Evolutionary conservation across 2,888 invertebrate genomes (phyloP).

Genomic region (Patella caerulea): DNA sequence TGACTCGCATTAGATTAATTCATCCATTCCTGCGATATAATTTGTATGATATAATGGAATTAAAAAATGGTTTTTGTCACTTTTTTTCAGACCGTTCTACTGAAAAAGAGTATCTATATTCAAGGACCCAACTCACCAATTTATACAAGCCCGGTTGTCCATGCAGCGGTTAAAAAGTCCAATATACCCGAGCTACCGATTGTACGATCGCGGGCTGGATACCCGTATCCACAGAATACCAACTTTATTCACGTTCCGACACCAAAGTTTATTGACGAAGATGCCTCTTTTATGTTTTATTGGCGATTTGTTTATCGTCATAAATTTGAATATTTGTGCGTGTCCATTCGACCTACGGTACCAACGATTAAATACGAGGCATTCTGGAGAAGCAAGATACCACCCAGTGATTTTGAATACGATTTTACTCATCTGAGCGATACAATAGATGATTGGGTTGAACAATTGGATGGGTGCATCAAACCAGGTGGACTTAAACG

Average conservation of each 20-base stretch:
- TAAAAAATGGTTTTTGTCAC: not conserved
- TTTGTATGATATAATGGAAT: not conserved
- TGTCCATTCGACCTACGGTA: not conserved
- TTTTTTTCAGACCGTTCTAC: not conserved
- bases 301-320: conserved; percentile 21
- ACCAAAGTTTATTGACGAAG: conserved; percentile 14
- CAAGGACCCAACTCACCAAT: not conserved
- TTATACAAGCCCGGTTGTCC: not conserved
- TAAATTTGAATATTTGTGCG: conserved; percentile 12
- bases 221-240: not conserved
- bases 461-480: not conserved
- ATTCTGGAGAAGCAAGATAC: conserved; percentile 13
- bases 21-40: no score
- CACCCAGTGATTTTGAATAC: conserved; percentile 18
- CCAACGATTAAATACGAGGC: conserved; percentile 14
- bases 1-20: no score
- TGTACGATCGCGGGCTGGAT: not conserved
- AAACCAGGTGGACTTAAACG: not conserved
- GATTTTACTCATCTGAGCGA: not conserved
- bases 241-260: not conserved
- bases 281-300: conserved; percentile 21
- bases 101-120: not conserved
- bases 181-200: not conserved
- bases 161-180: not conserved
- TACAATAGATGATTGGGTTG: not conserved